These are phyloP conservation scores for Spodoptera litura DNA, from an alignment of 1,140 invertebrate species.

Conservation along the genomic window DNA sequence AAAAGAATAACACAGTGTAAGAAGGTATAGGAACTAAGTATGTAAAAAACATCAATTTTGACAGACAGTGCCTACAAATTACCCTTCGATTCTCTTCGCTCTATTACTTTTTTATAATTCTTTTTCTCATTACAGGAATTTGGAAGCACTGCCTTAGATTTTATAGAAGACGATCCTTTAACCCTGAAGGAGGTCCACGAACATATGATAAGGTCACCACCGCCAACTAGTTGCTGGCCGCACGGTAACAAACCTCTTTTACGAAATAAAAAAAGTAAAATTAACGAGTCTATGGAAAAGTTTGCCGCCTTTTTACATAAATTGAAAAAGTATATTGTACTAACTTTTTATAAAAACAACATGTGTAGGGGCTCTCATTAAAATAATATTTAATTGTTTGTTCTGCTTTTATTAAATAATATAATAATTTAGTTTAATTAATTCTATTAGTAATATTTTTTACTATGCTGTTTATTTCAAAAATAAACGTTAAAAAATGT, in stretches of 20 bases:
- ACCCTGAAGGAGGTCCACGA: constrained; percentile 93
- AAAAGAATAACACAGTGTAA: too few species aligned
- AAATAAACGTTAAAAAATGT: too few species aligned
- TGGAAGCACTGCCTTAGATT: constrained; percentile 87
- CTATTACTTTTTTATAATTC: neutral
- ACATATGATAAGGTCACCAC: constrained; percentile 93
- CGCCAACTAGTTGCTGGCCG: constrained; percentile 90
- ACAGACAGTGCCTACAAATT: too few species aligned
- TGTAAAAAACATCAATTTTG: too few species aligned
- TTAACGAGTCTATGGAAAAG: neutral
- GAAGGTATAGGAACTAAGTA: too few species aligned
- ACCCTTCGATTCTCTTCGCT: neutral
- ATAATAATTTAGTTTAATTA: too few species aligned
- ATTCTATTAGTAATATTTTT: too few species aligned
- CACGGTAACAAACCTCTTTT: constrained; percentile 76
- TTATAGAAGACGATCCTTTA: constrained; percentile 89
- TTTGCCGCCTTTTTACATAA: neutral
- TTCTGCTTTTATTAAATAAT: too few species aligned
- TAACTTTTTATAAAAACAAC: constrained; percentile 2
- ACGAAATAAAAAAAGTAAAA: constrained; percentile 21
- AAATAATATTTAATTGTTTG: too few species aligned
- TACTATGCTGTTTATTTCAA: too few species aligned
- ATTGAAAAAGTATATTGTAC: constrained; percentile 23
- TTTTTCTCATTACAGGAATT: constrained; percentile 87
- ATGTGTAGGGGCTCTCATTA: neutral